phyloP scores from a whole-genome alignment of 2,113 vertebrate species.

The Malurus elegans region DNA sequence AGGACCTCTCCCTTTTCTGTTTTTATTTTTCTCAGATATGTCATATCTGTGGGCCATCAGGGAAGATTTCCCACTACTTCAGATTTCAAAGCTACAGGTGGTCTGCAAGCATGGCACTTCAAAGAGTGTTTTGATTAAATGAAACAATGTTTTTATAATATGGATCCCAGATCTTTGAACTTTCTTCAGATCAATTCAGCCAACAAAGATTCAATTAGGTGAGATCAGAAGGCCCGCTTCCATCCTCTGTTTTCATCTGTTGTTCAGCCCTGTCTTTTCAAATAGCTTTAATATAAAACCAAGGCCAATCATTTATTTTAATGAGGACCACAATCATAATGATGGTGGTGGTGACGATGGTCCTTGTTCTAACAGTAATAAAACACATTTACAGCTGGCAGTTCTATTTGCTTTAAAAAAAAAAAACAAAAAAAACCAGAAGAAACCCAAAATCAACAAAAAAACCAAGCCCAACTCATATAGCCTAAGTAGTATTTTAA shows the following conservation, averaged over 20 bases:
- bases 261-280: constrained; percentile 69
- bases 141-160: constrained; percentile 79
- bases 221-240: constrained; percentile 76
- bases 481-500: constrained; percentile 39
- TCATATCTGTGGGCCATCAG: constrained; percentile 32
- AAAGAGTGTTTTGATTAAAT: constrained; percentile 83
- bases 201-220: constrained; percentile 87
- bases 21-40: constrained; percentile 38
- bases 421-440: neutral
- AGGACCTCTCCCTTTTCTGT: neutral
- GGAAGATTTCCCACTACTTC: constrained; percentile 72
- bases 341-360: neutral
- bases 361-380: constrained; percentile 55
- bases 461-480: neutral
- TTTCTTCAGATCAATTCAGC: constrained; percentile 74
- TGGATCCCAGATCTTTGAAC: constrained; percentile 84
- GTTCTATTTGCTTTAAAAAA: neutral
- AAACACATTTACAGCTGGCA: constrained; percentile 53
- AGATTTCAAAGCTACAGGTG: constrained; percentile 88
- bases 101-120: constrained; percentile 81
- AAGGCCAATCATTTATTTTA: constrained; percentile 67
- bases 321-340: constrained; percentile 58
- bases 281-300: constrained; percentile 65
- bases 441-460: neutral
- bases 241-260: constrained; percentile 66